These are phyloP conservation scores for Elanoides forficatus DNA, from an alignment of 2,113 vertebrate species.

Conservation along the genomic window DNA sequence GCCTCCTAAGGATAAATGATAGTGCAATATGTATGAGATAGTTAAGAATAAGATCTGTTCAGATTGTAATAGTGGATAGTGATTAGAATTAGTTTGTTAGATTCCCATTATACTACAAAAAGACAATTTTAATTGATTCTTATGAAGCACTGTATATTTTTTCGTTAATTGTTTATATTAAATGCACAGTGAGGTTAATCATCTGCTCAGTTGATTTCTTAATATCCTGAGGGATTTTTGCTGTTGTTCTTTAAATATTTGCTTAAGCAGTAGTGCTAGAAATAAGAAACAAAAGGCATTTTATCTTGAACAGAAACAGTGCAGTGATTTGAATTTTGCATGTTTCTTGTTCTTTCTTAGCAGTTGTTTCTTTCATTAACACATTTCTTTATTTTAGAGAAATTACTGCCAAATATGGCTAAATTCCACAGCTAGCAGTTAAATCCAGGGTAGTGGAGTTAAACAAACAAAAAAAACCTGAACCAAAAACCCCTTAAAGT, in stretches of 20 bases:
- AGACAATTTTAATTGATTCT: not conserved
- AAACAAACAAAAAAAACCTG: not conserved
- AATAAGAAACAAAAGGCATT: conserved; percentile 16
- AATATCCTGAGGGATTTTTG: conserved; percentile 32
- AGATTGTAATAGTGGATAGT: not conserved
- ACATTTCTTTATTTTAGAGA: not conserved
- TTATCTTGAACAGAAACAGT: conserved; percentile 12
- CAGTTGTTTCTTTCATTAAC: conserved; percentile 19
- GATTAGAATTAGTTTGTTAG: not conserved
- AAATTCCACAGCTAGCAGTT: not conserved
- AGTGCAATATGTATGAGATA: not conserved
- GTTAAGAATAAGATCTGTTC: not conserved
- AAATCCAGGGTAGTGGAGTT: not conserved
- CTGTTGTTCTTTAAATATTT: conserved; percentile 33
- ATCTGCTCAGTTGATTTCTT: conserved; percentile 35
- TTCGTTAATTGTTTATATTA: conserved; percentile 48
- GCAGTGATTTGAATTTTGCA: not conserved
- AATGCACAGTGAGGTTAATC: conserved; percentile 36
- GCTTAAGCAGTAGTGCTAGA: conserved; percentile 13
- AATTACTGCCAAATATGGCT: not conserved
- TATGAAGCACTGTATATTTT: conserved; percentile 4
- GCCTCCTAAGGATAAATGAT: not conserved
- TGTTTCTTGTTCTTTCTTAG: not conserved
- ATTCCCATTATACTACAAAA: not conserved
- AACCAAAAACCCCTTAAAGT: not conserved